phyloP scores from a whole-genome alignment of 2,888 invertebrate genomes.

The Escarpia spicata region DNA sequence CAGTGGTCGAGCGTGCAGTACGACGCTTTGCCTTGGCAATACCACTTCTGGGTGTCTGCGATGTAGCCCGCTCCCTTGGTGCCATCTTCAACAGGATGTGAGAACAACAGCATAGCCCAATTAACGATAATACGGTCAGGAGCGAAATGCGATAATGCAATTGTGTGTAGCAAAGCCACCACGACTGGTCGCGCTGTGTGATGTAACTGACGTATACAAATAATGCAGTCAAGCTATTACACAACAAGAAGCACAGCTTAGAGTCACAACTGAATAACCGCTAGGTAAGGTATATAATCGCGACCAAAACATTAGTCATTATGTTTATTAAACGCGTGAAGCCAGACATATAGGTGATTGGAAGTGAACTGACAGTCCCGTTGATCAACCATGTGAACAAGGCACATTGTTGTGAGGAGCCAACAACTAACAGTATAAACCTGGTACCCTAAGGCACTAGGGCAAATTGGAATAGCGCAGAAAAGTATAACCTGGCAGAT shows the following conservation, averaged over 20 bases:
- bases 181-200: not conserved
- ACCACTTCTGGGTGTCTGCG: not conserved
- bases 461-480: too few species aligned
- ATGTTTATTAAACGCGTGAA: not conserved
- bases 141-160: not conserved
- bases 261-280: not conserved
- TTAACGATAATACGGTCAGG: not conserved
- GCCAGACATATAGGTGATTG: too few species aligned
- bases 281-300: not conserved
- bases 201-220: not conserved
- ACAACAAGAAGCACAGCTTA: not conserved
- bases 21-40: too few species aligned
- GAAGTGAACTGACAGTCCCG: too few species aligned
- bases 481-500: too few species aligned
- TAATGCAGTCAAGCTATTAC: not conserved
- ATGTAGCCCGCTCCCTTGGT: not conserved
- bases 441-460: too few species aligned
- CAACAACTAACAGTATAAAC: too few species aligned
- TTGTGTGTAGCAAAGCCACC: not conserved
- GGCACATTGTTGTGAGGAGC: too few species aligned
- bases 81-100: not conserved
- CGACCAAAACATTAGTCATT: not conserved
- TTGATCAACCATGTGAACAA: too few species aligned
- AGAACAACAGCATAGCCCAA: not conserved
- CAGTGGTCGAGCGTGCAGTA: too few species aligned